A percentile compares a stretch with the other conserved stretches of the same genome.
phyloP scores from a whole-genome alignment of 2,888 invertebrate species.

The Hypomecis atomaria region DNA sequence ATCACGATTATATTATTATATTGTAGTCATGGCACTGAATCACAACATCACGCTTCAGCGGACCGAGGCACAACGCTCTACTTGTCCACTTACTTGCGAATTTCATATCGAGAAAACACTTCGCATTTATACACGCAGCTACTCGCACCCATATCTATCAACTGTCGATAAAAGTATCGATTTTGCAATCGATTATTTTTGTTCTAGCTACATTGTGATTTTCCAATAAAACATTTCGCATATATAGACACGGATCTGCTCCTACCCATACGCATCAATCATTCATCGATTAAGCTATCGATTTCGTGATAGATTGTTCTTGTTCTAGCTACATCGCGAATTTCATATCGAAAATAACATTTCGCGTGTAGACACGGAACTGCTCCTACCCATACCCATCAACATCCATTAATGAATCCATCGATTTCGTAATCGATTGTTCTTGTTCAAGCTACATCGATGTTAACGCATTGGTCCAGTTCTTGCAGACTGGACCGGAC shows the following conservation, averaged over 20 bases:
- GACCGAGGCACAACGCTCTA: slow-evolving; percentile 34
- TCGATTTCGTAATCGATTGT: slow-evolving; percentile 18
- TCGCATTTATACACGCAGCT: slow-evolving; percentile 18
- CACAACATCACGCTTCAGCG: slow-evolving; percentile 30
- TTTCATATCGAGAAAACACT: slow-evolving; percentile 38
- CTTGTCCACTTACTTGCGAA: slow-evolving; percentile 29
- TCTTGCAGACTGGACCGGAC: slow-evolving; percentile 30
- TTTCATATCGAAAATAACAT: slow-evolving; percentile 38
- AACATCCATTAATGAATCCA: background rate
- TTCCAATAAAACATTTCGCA: no score
- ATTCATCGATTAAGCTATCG: no score
- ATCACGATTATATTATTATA: background rate
- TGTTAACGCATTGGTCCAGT: slow-evolving; percentile 38
- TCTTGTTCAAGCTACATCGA: slow-evolving; percentile 1
- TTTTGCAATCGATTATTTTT: slow-evolving; percentile 3
- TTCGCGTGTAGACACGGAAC: slow-evolving; percentile 18
- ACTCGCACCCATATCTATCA: background rate
- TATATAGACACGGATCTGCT: no score
- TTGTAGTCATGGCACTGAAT: slow-evolving; percentile 1
- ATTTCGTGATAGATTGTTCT: slow-evolving; percentile 13
- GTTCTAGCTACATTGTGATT: no score
- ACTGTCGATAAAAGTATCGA: slow-evolving; percentile 2
- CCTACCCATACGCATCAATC: no score
- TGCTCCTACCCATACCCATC: no score
- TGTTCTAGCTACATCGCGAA: slow-evolving; percentile 1